A percentile compares a stretch with the other conserved stretches of the same genome.
Evolutionary conservation across 2,797 vertebrate genomes (phyloP).

Genomic region (Hemitrygon akajei): DNA sequence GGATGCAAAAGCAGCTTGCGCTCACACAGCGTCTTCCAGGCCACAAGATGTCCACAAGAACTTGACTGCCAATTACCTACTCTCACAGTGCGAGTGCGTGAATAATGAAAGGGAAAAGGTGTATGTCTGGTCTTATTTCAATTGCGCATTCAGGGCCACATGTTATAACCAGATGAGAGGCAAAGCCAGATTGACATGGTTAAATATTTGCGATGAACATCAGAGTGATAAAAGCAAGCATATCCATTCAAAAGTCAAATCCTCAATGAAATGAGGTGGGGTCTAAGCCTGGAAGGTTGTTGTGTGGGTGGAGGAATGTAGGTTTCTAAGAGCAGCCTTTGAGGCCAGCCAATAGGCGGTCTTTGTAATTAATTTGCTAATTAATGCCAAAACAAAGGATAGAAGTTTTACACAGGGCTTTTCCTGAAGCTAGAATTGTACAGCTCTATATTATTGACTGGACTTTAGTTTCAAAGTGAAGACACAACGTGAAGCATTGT

Average conservation of each 20-base stretch:
- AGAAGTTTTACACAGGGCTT: neutral
- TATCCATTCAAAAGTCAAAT: neutral
- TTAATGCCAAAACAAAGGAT: neutral
- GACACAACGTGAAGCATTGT: neutral
- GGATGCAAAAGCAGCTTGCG: too few relatives aligned
- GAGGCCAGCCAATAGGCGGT: neutral
- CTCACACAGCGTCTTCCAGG: too few relatives aligned
- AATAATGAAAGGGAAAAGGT: neutral
- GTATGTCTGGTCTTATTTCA: neutral
- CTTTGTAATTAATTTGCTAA: neutral
- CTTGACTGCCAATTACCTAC: neutral
- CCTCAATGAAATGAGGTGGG: too few relatives aligned
- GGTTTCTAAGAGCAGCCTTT: slow-evolving; percentile 35
- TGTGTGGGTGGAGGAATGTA: neutral
- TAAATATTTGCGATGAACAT: slow-evolving; percentile 35
- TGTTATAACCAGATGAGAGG: slow-evolving; percentile 29
- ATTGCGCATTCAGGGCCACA: neutral
- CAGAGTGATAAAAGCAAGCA: neutral
- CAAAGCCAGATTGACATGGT: neutral
- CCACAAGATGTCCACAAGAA: neutral
- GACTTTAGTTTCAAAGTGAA: neutral
- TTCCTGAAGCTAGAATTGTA: neutral
- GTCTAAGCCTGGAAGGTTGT: neutral
- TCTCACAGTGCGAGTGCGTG: neutral
- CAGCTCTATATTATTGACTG: neutral